Percentiles rank a stretch among this genome's conserved stretches.
Evolutionary conservation across 2,888 invertebrate species (phyloP).

Genomic region (Leptopterna dolabrata): DNA sequence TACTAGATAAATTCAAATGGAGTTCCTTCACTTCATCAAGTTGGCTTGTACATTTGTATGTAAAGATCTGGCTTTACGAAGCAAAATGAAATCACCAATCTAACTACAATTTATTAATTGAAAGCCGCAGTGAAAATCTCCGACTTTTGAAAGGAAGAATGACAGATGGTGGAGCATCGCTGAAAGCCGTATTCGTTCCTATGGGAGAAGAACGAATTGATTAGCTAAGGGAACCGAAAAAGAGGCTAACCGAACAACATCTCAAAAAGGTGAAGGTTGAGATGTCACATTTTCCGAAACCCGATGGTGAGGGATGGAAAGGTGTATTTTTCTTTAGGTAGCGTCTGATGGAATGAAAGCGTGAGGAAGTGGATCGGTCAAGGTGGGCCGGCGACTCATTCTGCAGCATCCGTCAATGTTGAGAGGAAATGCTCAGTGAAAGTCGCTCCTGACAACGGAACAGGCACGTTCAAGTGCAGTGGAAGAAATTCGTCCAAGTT

Average conservation of each 20-base stretch:
- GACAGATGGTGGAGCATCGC: neutral
- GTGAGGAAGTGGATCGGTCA: conserved; percentile 7
- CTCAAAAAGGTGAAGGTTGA: neutral
- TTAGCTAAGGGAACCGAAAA: neutral
- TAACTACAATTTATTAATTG: too few species aligned
- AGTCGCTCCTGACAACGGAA: neutral
- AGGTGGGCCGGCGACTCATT: neutral
- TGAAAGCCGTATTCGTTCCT: neutral
- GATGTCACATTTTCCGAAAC: neutral
- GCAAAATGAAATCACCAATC: too few species aligned
- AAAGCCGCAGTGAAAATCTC: neutral
- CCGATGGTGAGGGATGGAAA: neutral
- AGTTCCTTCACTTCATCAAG: too few species aligned
- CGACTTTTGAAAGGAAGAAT: neutral
- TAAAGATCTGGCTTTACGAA: too few species aligned
- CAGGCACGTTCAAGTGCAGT: neutral
- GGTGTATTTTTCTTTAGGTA: neutral
- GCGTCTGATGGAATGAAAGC: neutral
- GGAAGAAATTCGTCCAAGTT: neutral
- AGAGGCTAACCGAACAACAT: neutral
- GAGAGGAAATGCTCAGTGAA: neutral
- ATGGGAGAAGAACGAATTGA: conserved; percentile 3
- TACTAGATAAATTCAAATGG: too few species aligned
- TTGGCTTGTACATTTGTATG: too few species aligned
- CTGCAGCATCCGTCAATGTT: neutral